Evolutionary conservation across 2,797 vertebrate species (phyloP).

Genomic region (Hipposideros larvatus): DNA sequence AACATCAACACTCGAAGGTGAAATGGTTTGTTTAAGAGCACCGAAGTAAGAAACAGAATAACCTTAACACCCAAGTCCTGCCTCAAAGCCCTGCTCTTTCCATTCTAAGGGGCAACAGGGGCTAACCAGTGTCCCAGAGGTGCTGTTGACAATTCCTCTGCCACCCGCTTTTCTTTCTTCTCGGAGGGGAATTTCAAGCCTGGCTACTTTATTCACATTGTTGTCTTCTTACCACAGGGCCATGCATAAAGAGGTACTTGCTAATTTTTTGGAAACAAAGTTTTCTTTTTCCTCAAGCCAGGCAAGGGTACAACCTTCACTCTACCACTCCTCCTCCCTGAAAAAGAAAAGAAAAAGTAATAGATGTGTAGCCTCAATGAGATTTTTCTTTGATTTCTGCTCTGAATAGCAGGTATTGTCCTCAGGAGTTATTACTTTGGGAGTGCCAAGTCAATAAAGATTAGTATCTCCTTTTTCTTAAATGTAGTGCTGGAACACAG

Average conservation of each 20-base stretch:
- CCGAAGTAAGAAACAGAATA: not conserved
- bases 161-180: not conserved
- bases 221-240: not conserved
- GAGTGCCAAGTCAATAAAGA: not conserved
- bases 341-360: not conserved
- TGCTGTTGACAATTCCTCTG: not conserved
- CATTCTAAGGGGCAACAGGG: not conserved
- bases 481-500: not conserved
- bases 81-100: not conserved
- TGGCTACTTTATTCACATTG: not conserved
- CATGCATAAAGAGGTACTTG: not conserved
- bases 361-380: not conserved
- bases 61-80: not conserved
- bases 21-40: not conserved
- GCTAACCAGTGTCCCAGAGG: not conserved
- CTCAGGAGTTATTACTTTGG: not conserved
- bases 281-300: constrained; percentile 23
- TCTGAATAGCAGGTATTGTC: constrained; percentile 40
- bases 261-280: not conserved
- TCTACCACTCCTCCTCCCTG: not conserved
- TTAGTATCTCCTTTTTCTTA: not conserved
- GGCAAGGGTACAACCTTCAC: not conserved
- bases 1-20: not conserved
- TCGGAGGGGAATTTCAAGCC: not conserved
- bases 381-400: not conserved